A percentile compares a stretch with the other conserved stretches of the same genome.
phyloP scores from a whole-genome alignment of 2,113 vertebrate genomes.

The Scomber scombrus region DNA sequence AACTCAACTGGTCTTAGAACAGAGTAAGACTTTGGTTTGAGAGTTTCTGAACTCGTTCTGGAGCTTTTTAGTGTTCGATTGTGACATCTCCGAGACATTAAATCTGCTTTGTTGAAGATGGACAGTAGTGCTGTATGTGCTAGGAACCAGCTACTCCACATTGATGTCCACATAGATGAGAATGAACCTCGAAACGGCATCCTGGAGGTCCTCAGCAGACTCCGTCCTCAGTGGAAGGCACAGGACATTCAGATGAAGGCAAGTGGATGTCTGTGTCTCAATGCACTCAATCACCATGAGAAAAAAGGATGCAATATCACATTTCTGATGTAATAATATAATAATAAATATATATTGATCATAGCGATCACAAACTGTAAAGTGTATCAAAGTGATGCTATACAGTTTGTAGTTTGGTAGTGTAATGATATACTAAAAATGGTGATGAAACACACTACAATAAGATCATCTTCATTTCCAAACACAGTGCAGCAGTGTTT shows the following conservation, averaged over 20 bases:
- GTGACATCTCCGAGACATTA: neutral
- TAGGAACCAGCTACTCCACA: conserved; percentile 59
- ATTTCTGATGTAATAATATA: no score
- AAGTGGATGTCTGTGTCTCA: conserved; percentile 44
- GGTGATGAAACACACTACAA: no score
- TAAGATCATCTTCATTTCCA: no score
- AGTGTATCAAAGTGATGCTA: no score
- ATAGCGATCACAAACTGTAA: no score
- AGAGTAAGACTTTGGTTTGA: neutral
- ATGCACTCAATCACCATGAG: no score
- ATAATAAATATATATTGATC: no score
- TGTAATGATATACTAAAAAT: no score
- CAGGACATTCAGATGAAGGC: conserved; percentile 83
- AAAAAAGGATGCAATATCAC: no score
- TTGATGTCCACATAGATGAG: conserved; percentile 78
- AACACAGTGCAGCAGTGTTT: no score
- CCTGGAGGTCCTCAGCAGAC: conserved; percentile 73
- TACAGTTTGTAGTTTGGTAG: no score
- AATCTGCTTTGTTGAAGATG: neutral
- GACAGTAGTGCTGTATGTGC: neutral
- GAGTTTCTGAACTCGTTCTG: neutral
- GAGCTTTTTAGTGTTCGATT: neutral
- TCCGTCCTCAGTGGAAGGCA: conserved; percentile 82
- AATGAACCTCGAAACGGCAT: conserved; percentile 68
- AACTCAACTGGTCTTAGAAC: neutral